Evolutionary conservation across 1,140 invertebrate genomes (phyloP).

Genomic region (Ceratina australensis): DNA sequence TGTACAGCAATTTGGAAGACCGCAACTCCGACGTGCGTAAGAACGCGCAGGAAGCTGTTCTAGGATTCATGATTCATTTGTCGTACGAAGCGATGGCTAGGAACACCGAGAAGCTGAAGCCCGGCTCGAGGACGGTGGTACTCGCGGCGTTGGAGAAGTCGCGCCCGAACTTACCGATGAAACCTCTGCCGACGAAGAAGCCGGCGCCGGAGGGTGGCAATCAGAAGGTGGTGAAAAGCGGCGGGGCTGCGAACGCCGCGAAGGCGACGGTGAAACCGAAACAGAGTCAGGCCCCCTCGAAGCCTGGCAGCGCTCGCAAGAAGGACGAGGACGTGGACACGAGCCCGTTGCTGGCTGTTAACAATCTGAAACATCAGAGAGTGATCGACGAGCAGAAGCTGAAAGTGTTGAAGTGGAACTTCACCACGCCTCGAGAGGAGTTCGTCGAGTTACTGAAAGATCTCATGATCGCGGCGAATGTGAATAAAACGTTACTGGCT

Average conservation of each 20-base stretch:
- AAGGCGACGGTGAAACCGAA: slow-evolving; percentile 77
- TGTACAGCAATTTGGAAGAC: slow-evolving; percentile 94
- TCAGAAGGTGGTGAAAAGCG: slow-evolving; percentile 80
- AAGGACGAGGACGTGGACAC: slow-evolving; percentile 93
- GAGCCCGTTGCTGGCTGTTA: slow-evolving; percentile 89
- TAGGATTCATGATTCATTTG: slow-evolving; percentile 96
- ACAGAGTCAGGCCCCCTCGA: slow-evolving; percentile 45
- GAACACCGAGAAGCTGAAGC: slow-evolving; percentile 91
- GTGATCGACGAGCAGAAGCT: slow-evolving; percentile 95
- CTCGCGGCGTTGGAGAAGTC: slow-evolving; percentile 91
- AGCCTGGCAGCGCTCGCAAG: slow-evolving; percentile 82
- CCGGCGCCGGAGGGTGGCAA: slow-evolving; percentile 78
- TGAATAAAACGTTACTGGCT: slow-evolving; percentile 91
- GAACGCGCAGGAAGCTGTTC: slow-evolving; percentile 91
- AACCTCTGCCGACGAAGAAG: slow-evolving; percentile 84
- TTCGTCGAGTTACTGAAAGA: slow-evolving; percentile 95
- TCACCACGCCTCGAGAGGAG: slow-evolving; percentile 94
- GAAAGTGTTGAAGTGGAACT: slow-evolving; percentile 97
- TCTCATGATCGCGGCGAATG: slow-evolving; percentile 92
- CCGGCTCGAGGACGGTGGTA: slow-evolving; percentile 90
- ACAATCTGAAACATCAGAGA: slow-evolving; percentile 94
- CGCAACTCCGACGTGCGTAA: slow-evolving; percentile 94
- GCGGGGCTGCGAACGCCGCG: slow-evolving; percentile 78
- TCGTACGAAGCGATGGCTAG: slow-evolving; percentile 91
- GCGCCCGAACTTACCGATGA: slow-evolving; percentile 89